Conservation (phyloP, 2,888 invertebrate genomes). For the Euclidia mi region DNA sequence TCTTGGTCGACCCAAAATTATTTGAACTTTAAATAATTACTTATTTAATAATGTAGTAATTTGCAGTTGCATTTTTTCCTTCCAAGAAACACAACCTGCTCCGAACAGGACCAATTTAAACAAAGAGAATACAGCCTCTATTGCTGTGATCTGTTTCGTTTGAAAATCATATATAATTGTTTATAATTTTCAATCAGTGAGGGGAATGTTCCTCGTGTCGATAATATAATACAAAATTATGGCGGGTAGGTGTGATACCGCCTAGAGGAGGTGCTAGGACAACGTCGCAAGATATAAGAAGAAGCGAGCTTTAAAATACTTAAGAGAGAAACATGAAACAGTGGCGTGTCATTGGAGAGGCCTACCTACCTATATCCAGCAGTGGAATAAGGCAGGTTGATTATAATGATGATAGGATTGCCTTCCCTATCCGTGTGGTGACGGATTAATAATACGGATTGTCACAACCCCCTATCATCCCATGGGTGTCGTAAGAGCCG, state of each 20-base stretch:
- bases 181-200: conserved; percentile 52
- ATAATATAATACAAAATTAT: conserved; percentile 38
- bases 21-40: no score
- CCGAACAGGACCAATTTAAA: not conserved
- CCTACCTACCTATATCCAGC: no score
- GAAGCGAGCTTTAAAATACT: conserved; percentile 30
- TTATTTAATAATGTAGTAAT: conserved; percentile 1
- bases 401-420: no score
- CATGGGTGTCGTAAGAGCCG: no score
- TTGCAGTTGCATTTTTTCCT: conserved; percentile 7
- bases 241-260: conserved; percentile 67
- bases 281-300: conserved; percentile 15
- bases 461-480: no score
- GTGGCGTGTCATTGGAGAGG: no score
- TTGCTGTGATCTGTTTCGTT: conserved; percentile 12
- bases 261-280: conserved; percentile 53
- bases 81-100: conserved; percentile 2
- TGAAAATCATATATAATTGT: conserved; percentile 38
- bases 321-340: no score
- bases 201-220: conserved; percentile 49
- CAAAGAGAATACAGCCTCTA: conserved; percentile 13
- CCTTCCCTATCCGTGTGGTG: no score
- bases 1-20: no score
- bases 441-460: no score
- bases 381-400: no score